phyloP scores from a whole-genome alignment of 2,113 vertebrate species.

The Stegastes partitus region DNA sequence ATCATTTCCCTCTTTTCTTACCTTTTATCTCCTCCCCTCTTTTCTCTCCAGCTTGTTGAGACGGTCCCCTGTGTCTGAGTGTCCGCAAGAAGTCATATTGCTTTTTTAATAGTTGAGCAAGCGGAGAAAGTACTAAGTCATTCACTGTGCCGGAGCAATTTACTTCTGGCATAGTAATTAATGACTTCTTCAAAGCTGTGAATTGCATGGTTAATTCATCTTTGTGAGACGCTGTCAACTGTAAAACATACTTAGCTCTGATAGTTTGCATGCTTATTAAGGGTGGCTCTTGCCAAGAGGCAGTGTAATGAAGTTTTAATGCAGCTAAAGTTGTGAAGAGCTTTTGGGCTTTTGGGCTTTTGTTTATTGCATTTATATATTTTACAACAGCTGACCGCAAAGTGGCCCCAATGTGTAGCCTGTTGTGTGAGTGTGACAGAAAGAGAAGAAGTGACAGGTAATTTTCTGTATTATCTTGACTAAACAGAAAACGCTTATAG shows the following conservation, averaged over 20 bases:
- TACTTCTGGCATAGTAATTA: conserved; percentile 65
- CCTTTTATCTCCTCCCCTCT: conserved; percentile 8
- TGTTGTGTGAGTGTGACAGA: conserved; percentile 5
- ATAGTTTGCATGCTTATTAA: conserved; percentile 53
- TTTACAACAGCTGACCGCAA: background rate
- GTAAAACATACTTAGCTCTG: conserved; percentile 49
- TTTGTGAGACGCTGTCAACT: conserved; percentile 57
- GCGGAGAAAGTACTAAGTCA: conserved; percentile 27
- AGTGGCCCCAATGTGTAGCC: background rate
- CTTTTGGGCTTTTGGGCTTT: background rate
- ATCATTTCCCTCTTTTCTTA: background rate
- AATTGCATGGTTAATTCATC: conserved; percentile 67
- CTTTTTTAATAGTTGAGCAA: conserved; percentile 51
- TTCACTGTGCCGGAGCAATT: conserved; percentile 67
- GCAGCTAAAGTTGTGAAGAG: conserved; percentile 12
- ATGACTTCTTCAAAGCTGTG: conserved; percentile 71
- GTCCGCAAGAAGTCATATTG: conserved; percentile 53
- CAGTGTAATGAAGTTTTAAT: conserved; percentile 24
- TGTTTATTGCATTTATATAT: conserved; percentile 14
- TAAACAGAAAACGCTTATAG: conserved; percentile 37
- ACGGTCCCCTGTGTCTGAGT: conserved; percentile 18
- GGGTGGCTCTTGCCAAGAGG: conserved; percentile 5
- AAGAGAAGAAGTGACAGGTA: conserved; percentile 16
- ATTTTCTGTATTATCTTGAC: conserved; percentile 16
- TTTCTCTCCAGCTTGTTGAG: conserved; percentile 23